phyloP scores from a whole-genome alignment of 2,113 vertebrate genomes.

The Neolamprologus hecqui region DNA sequence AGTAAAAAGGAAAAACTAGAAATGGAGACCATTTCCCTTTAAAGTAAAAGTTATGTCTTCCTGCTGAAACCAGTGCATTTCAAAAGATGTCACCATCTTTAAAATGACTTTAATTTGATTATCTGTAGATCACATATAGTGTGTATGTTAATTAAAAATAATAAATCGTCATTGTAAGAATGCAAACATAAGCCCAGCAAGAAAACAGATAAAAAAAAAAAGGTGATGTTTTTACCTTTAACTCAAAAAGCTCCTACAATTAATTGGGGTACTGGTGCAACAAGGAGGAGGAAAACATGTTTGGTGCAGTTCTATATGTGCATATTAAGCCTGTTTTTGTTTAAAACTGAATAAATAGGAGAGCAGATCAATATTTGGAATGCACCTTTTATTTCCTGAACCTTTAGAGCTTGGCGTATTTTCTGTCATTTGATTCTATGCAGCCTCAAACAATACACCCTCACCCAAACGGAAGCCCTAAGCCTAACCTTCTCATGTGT shows the following conservation, averaged over 20 bases:
- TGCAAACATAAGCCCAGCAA: background rate
- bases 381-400: background rate
- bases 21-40: background rate
- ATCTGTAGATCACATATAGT: background rate
- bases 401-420: background rate
- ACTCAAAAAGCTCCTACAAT: background rate
- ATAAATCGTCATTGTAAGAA: background rate
- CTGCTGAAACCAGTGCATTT: background rate
- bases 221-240: rapidly evolving
- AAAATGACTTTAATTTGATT: background rate
- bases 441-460: background rate
- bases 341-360: background rate
- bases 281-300: background rate
- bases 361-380: background rate
- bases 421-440: background rate
- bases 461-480: background rate
- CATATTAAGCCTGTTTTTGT: background rate
- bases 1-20: background rate
- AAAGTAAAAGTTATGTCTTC: background rate
- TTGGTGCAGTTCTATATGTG: background rate
- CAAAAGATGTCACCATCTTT: background rate
- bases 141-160: background rate
- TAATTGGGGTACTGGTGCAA: background rate
- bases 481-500: background rate
- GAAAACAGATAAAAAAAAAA: background rate